Conservation (phyloP, 1,140 invertebrate species). For the Drosophila guanche region DNA sequence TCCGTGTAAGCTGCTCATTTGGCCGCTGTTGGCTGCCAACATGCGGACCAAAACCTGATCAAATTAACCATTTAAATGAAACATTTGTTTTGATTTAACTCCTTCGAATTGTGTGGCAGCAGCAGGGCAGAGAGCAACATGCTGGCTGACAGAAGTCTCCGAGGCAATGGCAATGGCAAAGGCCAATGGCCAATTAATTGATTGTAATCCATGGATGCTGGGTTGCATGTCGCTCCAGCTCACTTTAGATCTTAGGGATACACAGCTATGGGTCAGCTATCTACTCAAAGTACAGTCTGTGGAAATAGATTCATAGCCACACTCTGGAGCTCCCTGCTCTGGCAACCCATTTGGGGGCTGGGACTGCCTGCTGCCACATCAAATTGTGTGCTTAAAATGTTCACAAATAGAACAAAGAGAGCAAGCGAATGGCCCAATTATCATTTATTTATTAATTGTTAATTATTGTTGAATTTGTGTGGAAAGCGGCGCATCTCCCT, state of each 20-base stretch:
- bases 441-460: constrained; percentile 82
- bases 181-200: too few species aligned
- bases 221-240: too few species aligned
- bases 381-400: constrained; percentile 73
- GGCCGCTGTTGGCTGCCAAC: constrained; percentile 41
- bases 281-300: too few species aligned
- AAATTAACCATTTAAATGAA: constrained; percentile 81
- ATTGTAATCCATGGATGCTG: too few species aligned
- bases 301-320: too few species aligned
- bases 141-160: constrained; percentile 54
- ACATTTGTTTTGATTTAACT: constrained; percentile 74
- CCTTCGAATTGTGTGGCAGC: not conserved
- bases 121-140: constrained; percentile 19
- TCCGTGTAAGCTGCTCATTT: constrained; percentile 73
- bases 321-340: too few species aligned
- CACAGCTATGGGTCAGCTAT: too few species aligned
- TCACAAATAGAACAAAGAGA: constrained; percentile 35
- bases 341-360: too few species aligned
- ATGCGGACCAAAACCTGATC: constrained; percentile 37
- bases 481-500: constrained; percentile 60
- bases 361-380: constrained; percentile 35
- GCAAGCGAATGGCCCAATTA: constrained; percentile 41
- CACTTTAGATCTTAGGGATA: too few species aligned
- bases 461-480: constrained; percentile 81
- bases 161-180: too few species aligned